Base-by-base conservation (phyloP, 1,140 invertebrate species). In the Brevipalpus yothersi region DNA sequence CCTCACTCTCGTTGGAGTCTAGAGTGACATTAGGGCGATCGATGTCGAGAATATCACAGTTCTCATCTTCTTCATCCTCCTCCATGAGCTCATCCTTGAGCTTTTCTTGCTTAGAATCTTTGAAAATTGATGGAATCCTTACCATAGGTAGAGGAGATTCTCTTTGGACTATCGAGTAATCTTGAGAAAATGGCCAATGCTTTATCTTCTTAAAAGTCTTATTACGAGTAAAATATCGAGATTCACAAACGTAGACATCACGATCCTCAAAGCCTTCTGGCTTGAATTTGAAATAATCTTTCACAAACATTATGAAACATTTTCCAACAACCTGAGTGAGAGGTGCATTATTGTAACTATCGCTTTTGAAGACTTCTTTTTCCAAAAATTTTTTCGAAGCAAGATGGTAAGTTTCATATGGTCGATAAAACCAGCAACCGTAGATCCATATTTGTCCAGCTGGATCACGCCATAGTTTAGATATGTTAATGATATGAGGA, bases 221-320 rank as follows among this genome's bases (percentile, higher is more conserved):
- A 21, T 79, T 78, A 66, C 80, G 82, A 0, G 83, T 81, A 61
- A 82, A 86, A 71, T 98, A 97, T 12, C 91, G 77, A 15, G 87
- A 92, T 73, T 98, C 93, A 70, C 93, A 96, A 0, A 97, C 90
- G 69, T 86, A 98, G 0, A 97, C 83, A 72, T 98, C 92, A 69
- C 91, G 90, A 60, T 93, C 88, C 1, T 80, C 76, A 69, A 90
- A 86, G 67, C 80, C 82, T 74, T 71, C 61, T 0, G 91, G 89
- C 63, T 79, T 79, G 68, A 80, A 80, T 66, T 87, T 84, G 67
- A 95, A 88, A 72, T 94, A 98, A 68, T 97, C 91, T 58, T 89
- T 90, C 1, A 94, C 84, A 68, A 82, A 86, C 76, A 97, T 80
- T 15, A 98, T 88, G 69, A 82, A 88, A 70, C 92, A 97, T 63